Base-by-base conservation (phyloP, 1,140 invertebrate genomes). In the Monochamus saltuarius region DNA sequence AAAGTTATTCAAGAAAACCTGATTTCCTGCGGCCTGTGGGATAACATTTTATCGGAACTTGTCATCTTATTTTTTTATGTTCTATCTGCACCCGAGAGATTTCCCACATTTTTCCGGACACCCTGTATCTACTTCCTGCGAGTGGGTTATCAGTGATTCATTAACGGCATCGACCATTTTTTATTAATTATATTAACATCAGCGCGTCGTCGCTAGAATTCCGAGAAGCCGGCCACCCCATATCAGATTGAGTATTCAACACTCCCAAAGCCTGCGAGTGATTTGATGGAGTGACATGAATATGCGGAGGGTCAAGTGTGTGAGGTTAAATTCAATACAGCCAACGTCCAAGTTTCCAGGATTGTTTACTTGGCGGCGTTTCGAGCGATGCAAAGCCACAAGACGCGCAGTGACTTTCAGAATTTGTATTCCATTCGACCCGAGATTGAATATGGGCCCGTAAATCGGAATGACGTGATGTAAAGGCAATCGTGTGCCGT, bases 251-350 rank as follows among this genome's bases (percentile, higher is more conserved):
- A 66, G 64, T 66, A 66, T 66, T 66, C 64, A 66, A 63, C 64
- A 60, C 61, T 63, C 37, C 36, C 54, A 60, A 63, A 62, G 50
- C 39, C 36, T 46, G 54, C 45, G 57, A 60, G 56, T 66, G 57
- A 66, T 39, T 66, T 66, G 64, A 66, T 66, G 64, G 63, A 63
- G 61, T 66, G 64, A 66, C 64, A 63, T 62, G 64, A 63, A 63
- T 56, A 50, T 47, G 54, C 45, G n/a, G 57, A 47, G 61, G 64
- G 64, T 66, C 64, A 66, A 66, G 64, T 56, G 64, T 56, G 62
- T 66, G 54, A 54, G 64, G 63, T 66, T 46, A 56, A 60, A 38
- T 66, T 57, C 49, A 54, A 64, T 52, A 51, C 62, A 42, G 50
- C 51, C 52, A 37, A 64, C 50, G 54, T 61, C 53, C 53, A 49